These are phyloP conservation scores for Tangachromis dhanisi DNA, from an alignment of 2,113 vertebrate genomes.

Conservation along the genomic window DNA sequence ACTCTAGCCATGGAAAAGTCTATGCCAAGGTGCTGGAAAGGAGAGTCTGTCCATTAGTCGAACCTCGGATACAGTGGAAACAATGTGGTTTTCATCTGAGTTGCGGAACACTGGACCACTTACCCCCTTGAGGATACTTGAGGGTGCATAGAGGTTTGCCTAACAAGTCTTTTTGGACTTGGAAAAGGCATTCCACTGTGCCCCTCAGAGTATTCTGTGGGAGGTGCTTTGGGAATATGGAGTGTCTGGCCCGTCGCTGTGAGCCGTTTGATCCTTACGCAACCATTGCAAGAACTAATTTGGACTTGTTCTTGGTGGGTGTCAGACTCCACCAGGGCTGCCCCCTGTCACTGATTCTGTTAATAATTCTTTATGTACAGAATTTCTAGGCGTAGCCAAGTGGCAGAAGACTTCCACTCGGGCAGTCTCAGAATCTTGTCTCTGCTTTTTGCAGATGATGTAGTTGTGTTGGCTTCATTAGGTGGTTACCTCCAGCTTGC, in stretches of 20 bases:
- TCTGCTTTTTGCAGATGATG: not conserved
- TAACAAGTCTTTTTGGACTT: not conserved
- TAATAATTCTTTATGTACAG: not conserved
- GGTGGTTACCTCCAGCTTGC: not conserved
- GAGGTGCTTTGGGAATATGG: not conserved
- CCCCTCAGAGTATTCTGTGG: not conserved
- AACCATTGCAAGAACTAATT: not conserved
- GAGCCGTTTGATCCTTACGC: not conserved
- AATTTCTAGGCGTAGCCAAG: not conserved
- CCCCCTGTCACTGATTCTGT: not conserved
- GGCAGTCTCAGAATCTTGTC: not conserved
- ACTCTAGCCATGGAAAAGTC: not conserved
- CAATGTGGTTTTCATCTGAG: not conserved
- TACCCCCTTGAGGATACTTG: not conserved
- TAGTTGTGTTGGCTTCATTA: not conserved
- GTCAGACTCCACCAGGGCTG: not conserved
- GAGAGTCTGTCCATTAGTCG: not conserved
- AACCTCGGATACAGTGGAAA: not conserved
- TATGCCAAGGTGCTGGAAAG: not conserved
- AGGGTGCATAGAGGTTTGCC: not conserved
- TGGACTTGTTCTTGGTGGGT: not conserved
- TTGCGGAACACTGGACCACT: not conserved
- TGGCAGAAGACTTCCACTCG: not conserved
- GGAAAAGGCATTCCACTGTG: not conserved
- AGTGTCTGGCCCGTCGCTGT: not conserved